These are phyloP conservation scores for Hirudinaria manillensis DNA, from an alignment of 2,888 invertebrate genomes.

Conservation along the genomic window DNA sequence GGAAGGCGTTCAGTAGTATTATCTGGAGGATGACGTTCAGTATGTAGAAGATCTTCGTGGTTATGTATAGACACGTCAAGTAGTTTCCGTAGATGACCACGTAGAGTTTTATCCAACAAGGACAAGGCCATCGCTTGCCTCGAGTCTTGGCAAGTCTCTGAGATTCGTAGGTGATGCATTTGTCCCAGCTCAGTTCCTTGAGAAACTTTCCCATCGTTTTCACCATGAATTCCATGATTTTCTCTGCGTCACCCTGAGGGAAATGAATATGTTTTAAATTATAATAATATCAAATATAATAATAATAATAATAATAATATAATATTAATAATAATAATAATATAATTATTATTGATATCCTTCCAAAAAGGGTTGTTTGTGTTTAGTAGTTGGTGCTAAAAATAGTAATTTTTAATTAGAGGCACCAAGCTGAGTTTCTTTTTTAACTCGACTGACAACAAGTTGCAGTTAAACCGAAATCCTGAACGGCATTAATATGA, in stretches of 20 bases:
- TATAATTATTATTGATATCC: too few species aligned
- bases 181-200: slow-evolving; percentile 52
- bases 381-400: too few species aligned
- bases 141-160: neutral
- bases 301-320: too few species aligned
- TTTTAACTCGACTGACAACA: too few species aligned
- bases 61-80: slow-evolving; percentile 55
- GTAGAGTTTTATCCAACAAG: slow-evolving; percentile 41
- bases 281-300: too few species aligned
- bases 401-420: too few species aligned
- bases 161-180: neutral
- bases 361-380: too few species aligned
- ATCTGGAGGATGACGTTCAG: slow-evolving; percentile 56
- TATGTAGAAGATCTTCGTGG: slow-evolving; percentile 53
- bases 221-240: slow-evolving; percentile 46
- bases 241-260: slow-evolving; percentile 36
- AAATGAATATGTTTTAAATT: neutral
- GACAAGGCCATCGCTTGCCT: slow-evolving; percentile 29
- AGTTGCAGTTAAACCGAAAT: too few species aligned
- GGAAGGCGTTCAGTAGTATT: slow-evolving; percentile 56
- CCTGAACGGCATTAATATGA: too few species aligned
- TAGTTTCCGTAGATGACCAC: slow-evolving; percentile 53
- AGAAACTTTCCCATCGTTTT: slow-evolving; percentile 55
- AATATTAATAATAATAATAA: too few species aligned
- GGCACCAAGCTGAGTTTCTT: too few species aligned